Evolutionary conservation across 2,113 vertebrate genomes (phyloP).

Genomic region (Mastomys natalensis): DNA sequence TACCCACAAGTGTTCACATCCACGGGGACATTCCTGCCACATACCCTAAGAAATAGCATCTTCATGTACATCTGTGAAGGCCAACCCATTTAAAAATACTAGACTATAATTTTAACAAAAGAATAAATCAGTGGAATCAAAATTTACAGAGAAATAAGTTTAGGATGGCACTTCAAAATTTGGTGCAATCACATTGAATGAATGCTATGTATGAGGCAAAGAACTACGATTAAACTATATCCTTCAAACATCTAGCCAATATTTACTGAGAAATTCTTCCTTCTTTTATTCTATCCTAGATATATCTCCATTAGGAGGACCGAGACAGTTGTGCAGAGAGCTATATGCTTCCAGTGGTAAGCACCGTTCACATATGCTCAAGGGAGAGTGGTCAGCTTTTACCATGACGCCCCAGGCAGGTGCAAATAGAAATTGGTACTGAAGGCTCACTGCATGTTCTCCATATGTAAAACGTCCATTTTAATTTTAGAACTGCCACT

Average conservation of each 20-base stretch:
- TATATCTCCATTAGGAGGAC: not conserved
- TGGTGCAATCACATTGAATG: not conserved
- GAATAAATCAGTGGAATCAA: not conserved
- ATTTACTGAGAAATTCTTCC: not conserved
- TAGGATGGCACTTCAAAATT: not conserved
- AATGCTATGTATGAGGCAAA: not conserved
- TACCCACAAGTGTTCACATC: not conserved
- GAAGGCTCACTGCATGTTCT: not conserved
- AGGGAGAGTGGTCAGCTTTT: not conserved
- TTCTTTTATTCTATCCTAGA: not conserved
- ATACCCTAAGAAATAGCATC: not conserved
- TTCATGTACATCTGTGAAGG: not conserved
- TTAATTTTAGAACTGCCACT: not conserved
- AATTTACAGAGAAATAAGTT: not conserved
- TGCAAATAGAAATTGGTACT: not conserved
- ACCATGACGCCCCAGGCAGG: not conserved
- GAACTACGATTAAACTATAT: not conserved
- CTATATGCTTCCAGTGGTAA: not conserved
- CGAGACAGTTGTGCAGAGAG: not conserved
- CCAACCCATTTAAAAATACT: not conserved
- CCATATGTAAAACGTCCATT: not conserved
- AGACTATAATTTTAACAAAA: not conserved
- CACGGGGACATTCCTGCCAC: not conserved
- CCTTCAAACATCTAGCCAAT: not conserved
- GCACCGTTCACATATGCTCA: not conserved